Percentiles rank a stretch among this genome's conserved stretches.
phyloP scores from a whole-genome alignment of 2,113 vertebrate species.

The Oryzias celebensis region DNA sequence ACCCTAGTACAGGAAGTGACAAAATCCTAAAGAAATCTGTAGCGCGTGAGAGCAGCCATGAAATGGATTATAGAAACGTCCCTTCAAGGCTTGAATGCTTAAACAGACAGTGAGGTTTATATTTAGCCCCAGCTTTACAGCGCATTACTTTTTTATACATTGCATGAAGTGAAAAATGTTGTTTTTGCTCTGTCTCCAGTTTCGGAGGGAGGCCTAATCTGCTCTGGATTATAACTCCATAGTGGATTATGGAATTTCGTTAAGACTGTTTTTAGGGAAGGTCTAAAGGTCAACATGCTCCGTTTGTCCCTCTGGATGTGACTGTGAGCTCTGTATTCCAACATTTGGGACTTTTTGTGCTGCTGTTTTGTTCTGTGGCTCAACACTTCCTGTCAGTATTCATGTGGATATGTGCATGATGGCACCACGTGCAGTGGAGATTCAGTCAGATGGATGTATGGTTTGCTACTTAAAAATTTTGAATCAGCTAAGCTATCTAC shows the following conservation, averaged over 20 bases:
- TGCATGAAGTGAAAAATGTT: constrained; percentile 61
- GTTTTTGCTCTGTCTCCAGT: background rate
- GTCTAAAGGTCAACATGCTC: constrained; percentile 29
- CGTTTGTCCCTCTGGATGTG: background rate
- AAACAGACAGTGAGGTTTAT: constrained; percentile 27
- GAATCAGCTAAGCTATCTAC: background rate
- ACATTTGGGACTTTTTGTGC: background rate
- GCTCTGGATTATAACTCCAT: constrained; percentile 63
- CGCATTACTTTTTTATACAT: constrained; percentile 31
- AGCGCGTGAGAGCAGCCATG: constrained; percentile 36
- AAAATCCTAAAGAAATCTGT: constrained; percentile 29
- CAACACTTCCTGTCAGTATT: constrained; percentile 46
- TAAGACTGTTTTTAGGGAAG: constrained; percentile 46
- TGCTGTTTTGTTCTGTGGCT: constrained; percentile 26
- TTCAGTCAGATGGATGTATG: constrained; percentile 22
- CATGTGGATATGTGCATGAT: constrained; percentile 30
- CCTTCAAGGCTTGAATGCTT: constrained; percentile 32
- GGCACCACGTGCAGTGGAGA: constrained; percentile 24
- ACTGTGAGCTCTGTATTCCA: background rate
- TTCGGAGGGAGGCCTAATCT: constrained; percentile 40
- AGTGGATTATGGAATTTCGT: constrained; percentile 59
- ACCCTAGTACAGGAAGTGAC: constrained; percentile 27
- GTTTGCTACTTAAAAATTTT: background rate
- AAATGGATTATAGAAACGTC: constrained; percentile 53
- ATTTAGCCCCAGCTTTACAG: constrained; percentile 43